phyloP scores from a whole-genome alignment of 2,888 invertebrate genomes.

The Drosophila kanekoi region DNA sequence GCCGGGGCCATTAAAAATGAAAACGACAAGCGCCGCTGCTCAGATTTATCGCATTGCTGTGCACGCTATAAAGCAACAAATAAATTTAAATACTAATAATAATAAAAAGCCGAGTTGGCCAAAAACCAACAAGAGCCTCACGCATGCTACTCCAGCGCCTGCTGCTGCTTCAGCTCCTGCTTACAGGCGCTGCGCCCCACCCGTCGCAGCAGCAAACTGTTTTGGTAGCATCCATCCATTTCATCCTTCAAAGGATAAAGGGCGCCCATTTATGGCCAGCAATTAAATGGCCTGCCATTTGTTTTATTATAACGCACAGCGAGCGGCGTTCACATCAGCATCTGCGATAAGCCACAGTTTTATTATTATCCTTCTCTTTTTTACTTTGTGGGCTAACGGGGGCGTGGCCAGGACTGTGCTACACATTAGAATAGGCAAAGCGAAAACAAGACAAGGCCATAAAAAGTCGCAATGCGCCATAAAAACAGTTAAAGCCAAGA shows the following conservation, averaged over 20 bases:
- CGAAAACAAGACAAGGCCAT: constrained; percentile 76
- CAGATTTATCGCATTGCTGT: constrained; percentile 73
- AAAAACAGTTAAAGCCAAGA: constrained; percentile 81
- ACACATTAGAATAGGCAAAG: constrained; percentile 79
- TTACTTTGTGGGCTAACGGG: constrained; percentile 6
- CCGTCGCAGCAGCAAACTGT: constrained; percentile 19
- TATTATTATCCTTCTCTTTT: constrained; percentile 78
- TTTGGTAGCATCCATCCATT: constrained; percentile 62
- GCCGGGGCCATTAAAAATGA: constrained; percentile 65
- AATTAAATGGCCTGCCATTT: constrained; percentile 83
- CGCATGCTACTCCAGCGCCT: constrained; percentile 45
- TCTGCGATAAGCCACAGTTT: constrained; percentile 74
- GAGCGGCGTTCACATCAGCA: constrained; percentile 68
- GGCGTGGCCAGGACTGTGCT: constrained; percentile 24
- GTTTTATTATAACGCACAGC: constrained; percentile 78
- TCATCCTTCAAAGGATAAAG: constrained; percentile 71
- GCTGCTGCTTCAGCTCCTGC: constrained; percentile 8
- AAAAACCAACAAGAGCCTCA: constrained; percentile 44
- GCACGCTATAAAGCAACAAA: constrained; percentile 80
- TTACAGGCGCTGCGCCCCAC: constrained; percentile 3
- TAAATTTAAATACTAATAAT: constrained; percentile 81
- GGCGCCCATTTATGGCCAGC: constrained; percentile 82
- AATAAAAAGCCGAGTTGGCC: constrained; percentile 62
- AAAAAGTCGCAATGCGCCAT: constrained; percentile 80
- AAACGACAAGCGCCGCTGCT: constrained; percentile 58